Evolutionary conservation across 2,113 vertebrate species (phyloP).

Genomic region (Ursus arctos): DNA sequence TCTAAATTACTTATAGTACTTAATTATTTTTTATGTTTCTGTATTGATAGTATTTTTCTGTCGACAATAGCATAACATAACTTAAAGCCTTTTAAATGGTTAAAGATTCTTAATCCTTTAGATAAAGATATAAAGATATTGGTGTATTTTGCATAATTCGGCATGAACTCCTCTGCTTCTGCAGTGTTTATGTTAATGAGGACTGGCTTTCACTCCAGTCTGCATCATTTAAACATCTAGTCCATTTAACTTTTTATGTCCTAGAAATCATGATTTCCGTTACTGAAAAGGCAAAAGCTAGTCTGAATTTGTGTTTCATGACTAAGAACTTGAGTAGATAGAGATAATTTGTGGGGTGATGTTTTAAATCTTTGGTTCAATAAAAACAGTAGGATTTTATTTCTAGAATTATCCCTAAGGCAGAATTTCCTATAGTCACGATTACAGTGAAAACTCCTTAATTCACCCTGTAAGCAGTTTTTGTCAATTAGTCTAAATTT

Average conservation of each 20-base stretch:
- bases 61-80: neutral
- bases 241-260: neutral
- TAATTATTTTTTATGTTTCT: slow-evolving; percentile 2
- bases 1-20: neutral
- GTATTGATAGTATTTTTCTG: slow-evolving; percentile 16
- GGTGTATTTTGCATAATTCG: neutral
- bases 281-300: neutral
- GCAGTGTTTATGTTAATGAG: neutral
- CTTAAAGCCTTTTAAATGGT: neutral
- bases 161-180: neutral
- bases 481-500: neutral
- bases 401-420: neutral
- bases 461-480: neutral
- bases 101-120: neutral
- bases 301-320: neutral
- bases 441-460: neutral
- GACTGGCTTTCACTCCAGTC: neutral
- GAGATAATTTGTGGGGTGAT: neutral
- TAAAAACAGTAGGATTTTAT: neutral
- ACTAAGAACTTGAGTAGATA: neutral
- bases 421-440: neutral
- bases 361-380: slow-evolving; percentile 16
- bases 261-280: neutral
- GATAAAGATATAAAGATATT: neutral
- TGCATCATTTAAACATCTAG: neutral